These are phyloP conservation scores for Genyomyrus donnyi DNA, from an alignment of 2,113 vertebrate genomes.

Conservation along the genomic window DNA sequence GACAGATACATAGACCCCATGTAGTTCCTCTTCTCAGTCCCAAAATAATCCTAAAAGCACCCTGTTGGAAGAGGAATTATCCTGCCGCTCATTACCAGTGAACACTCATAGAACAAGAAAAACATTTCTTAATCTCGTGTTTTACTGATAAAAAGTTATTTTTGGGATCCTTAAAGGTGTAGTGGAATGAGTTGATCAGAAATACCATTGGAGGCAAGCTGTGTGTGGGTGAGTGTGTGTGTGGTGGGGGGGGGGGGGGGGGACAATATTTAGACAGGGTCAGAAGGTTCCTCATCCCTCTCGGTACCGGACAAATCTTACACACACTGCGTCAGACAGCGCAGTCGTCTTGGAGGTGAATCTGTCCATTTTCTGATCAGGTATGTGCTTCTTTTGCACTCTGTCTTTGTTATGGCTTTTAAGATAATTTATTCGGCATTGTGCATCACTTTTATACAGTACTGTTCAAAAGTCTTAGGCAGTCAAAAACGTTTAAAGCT, in stretches of 20 bases:
- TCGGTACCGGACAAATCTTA: neutral
- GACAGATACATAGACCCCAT: neutral
- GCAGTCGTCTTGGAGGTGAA: neutral
- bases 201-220: too few relatives aligned
- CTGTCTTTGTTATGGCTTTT: neutral
- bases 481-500: neutral
- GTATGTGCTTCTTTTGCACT: neutral
- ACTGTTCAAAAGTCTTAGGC: neutral
- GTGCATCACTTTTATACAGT: neutral
- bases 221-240: neutral
- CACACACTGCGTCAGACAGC: neutral
- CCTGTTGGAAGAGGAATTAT: neutral
- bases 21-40: neutral
- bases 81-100: neutral
- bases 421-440: neutral
- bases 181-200: neutral
- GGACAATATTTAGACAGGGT: neutral
- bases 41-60: neutral
- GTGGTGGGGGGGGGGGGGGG: neutral
- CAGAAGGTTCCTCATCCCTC: neutral
- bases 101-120: neutral
- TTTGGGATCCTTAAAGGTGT: neutral
- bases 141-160: neutral
- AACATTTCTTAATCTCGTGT: neutral
- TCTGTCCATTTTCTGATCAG: neutral